Base-by-base conservation (phyloP, 2,797 vertebrate genomes). In the Labeo calbasu region DNA sequence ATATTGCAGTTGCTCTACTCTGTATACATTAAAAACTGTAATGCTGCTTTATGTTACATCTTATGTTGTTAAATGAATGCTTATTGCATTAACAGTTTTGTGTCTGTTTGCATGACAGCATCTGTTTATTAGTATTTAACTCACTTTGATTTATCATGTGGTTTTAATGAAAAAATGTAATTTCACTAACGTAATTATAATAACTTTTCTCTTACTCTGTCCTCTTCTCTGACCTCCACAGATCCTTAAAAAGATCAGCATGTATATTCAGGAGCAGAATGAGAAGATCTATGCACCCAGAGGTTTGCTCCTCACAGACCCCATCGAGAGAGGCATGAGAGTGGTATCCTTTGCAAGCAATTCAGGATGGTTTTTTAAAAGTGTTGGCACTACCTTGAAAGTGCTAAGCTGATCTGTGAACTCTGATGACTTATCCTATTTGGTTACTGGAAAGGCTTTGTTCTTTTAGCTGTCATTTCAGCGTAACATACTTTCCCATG, bases 211-310 rank as follows among this genome's bases (percentile, higher is more conserved):
- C 9, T n/a, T 61, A 14, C 15, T 46, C 51, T 40, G 11, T 69
- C 46, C 32, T 51, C 11, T 50, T 87, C 65, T 55, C 77, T 46
- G 32, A 79, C 21, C 86, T 63, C 83, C 28, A 55, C 89, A 99
- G 98, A 96, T 98, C 84, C 94, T 99, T 89, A 99, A 95, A 95
- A 99, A 99, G 91, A 98, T 99, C 90, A 96, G 97, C 40, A 93
- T 96, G 84, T 99, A 97, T 89, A 97, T 99, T 90, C 97, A 98
- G 90, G 98, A 99, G 88, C 98, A 99, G 94, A 99, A 99, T 9
- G 97, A 99, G 94, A 99, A 99, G 94, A 95, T 99, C 90, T 99
- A 97, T 2, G 97, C 97, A 0, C 98, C 98, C 0, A 94, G 98
- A 90, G 98, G 98, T 21, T 94, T 99, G 77, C 92, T 99, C 87